phyloP scores from a whole-genome alignment of 2,888 invertebrate genomes.

The Pollenia angustigena region DNA sequence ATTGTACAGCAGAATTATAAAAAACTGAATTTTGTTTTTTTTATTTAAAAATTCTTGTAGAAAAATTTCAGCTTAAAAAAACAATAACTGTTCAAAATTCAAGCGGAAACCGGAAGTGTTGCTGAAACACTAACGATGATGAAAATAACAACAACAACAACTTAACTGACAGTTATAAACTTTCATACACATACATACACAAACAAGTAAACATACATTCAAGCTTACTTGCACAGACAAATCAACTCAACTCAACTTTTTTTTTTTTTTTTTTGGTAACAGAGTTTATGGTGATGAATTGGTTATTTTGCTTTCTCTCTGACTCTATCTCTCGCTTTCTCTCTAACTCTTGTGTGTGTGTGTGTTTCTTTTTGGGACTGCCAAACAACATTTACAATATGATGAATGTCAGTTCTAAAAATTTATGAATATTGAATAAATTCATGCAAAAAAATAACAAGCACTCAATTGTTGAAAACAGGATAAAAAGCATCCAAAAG shows the following conservation, averaged over 20 bases:
- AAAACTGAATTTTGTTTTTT: constrained; percentile 46
- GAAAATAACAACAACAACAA: constrained; percentile 58
- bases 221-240: constrained; percentile 34
- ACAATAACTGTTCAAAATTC: constrained; percentile 68
- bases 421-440: constrained; percentile 72
- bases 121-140: constrained; percentile 76
- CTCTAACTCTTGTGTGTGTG: not conserved
- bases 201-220: not conserved
- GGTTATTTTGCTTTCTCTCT: constrained; percentile 13
- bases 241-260: constrained; percentile 57
- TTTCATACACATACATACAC: not conserved
- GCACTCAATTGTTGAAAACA: constrained; percentile 14
- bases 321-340: not conserved
- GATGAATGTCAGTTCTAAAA: constrained; percentile 69
- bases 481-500: not conserved
- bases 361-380: not conserved
- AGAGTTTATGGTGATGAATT: constrained; percentile 39
- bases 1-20: constrained; percentile 33
- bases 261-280: constrained; percentile 13
- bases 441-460: constrained; percentile 36
- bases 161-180: constrained; percentile 69
- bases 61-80: constrained; percentile 37
- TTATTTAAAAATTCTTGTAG: constrained; percentile 24
- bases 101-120: constrained; percentile 78
- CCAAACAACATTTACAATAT: constrained; percentile 58